Base-by-base conservation (phyloP, 1,140 invertebrate genomes). In the Melipona quadrifasciata region DNA sequence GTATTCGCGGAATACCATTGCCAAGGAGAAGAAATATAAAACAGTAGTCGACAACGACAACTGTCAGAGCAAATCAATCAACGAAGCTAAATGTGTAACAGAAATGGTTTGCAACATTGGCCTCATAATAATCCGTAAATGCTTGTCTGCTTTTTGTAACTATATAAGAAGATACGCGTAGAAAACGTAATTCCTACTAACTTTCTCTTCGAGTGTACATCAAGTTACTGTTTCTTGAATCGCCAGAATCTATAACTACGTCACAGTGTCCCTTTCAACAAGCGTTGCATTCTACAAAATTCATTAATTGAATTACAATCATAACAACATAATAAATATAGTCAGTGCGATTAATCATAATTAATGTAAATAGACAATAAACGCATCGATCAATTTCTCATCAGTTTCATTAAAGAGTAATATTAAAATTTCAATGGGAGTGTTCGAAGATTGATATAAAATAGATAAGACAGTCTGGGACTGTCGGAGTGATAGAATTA, bases 131-230 rank as follows among this genome's bases (percentile, higher is more conserved):
- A 72, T 86, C 39, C 19, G 53, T 34, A 79, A 84, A 87, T 82
- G 86, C n/a, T 88, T 86, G 84, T 82, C 65, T 80, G 86, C 88
- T 71, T 58, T 67, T 58, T 27, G 55, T 31, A 14, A n/a, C n/a
- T 24, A 24, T 27, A 21, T 6, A 39, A 73, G 27, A 16, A n/a
- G 14, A 64, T 55, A 57, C 24, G 17, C 57, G 19, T 51, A 51
- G 74, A 27, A 16, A 78, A 70, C 79, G 79, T 19, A 55, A 78
- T 78, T 78, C 75, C 27, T 57, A 31, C 3, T 61, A 71, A 57
- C 82, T 84, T 84, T 84, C 77, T 67, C 82, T 31, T n/a, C 51
- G 24, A 65, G 17, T 34, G 71, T 73, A 58, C 75, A 31, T 61
- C 21, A 21, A 24, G 55, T 21, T 47, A 78, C 47, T 83, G 77